phyloP scores from a whole-genome alignment of 1,140 invertebrate species.

The Apis dorsata region DNA sequence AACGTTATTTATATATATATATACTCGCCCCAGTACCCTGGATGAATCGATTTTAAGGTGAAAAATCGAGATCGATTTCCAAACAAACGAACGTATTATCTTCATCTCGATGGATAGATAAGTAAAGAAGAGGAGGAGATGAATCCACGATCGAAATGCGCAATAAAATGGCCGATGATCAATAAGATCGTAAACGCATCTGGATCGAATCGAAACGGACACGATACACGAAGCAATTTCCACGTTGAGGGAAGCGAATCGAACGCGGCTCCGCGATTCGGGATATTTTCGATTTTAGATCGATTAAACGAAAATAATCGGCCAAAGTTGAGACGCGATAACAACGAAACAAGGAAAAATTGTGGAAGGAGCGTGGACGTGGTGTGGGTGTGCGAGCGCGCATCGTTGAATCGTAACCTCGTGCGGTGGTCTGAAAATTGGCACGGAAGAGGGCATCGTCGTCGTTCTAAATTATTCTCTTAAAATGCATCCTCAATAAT shows the following conservation, averaged over 20 bases:
- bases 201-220: background rate
- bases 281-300: conserved; percentile 4
- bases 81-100: background rate
- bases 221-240: conserved; percentile 15
- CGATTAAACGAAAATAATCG: background rate
- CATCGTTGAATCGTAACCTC: too few relatives aligned
- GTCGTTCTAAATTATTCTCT: conserved; percentile 44
- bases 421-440: conserved; percentile 16
- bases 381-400: background rate
- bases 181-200: conserved; percentile 27
- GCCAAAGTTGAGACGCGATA: background rate
- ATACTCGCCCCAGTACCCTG: conserved; percentile 22
- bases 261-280: background rate
- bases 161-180: background rate
- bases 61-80: background rate
- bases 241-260: conserved; percentile 18
- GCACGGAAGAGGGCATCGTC: conserved; percentile 37
- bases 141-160: background rate
- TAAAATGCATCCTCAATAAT: conserved; percentile 42
- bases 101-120: too few relatives aligned
- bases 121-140: too few relatives aligned
- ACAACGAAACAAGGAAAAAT: background rate
- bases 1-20: too few relatives aligned
- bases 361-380: background rate
- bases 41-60: background rate